Evolutionary conservation across 1,140 invertebrate genomes (phyloP).

Genomic region (Arctopsyche grandis): DNA sequence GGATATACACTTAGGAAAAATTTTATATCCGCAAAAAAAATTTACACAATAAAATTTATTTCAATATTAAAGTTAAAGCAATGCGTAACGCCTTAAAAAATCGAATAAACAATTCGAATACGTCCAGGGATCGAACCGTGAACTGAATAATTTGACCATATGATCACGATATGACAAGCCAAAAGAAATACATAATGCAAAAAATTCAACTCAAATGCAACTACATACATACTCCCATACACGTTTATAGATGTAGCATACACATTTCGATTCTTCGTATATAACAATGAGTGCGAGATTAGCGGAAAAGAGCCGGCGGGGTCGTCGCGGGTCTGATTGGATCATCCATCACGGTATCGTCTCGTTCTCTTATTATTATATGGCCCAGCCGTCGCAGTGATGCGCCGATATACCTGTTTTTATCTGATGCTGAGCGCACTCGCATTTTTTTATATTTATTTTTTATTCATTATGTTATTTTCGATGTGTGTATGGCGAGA

Average conservation of each 20-base stretch:
- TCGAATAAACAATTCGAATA: too few relatives aligned
- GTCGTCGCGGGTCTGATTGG: conserved; percentile 42
- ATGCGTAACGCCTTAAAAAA: too few relatives aligned
- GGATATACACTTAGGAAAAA: too few relatives aligned
- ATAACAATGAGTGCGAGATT: conserved; percentile 40
- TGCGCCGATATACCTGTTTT: conserved; percentile 30
- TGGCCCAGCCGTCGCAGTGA: conserved; percentile 8
- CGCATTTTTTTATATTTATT: background rate
- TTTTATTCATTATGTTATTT: background rate
- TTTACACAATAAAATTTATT: too few relatives aligned
- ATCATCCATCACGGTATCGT: conserved; percentile 48
- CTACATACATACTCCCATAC: background rate
- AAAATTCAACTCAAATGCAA: background rate
- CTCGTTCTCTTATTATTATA: conserved; percentile 39
- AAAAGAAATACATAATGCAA: too few relatives aligned
- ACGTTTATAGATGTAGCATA: too few relatives aligned
- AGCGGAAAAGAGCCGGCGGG: conserved; percentile 32
- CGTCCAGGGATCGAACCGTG: too few relatives aligned
- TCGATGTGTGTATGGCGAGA: background rate
- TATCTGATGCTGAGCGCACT: conserved; percentile 24
- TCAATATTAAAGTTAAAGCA: too few relatives aligned
- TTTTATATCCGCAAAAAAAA: too few relatives aligned
- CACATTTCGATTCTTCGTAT: background rate
- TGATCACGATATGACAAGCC: too few relatives aligned
- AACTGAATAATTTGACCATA: too few relatives aligned